Evolutionary conservation across 2,113 vertebrate genomes (phyloP).

Genomic region (Scomber colias): DNA sequence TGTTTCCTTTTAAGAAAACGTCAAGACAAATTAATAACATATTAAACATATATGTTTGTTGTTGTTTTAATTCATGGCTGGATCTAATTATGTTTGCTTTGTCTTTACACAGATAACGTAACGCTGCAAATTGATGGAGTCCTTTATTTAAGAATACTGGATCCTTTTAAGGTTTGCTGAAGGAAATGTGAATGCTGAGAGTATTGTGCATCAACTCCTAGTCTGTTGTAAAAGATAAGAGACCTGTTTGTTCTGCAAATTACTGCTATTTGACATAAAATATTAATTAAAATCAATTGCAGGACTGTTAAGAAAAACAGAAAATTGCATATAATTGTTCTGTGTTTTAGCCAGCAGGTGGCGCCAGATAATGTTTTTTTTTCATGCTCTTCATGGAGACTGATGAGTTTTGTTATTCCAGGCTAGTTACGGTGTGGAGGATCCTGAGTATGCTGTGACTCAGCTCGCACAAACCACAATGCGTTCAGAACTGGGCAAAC

Average conservation of each 20-base stretch:
- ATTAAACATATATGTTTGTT: neutral
- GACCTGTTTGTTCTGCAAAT: neutral
- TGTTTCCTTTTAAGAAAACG: neutral
- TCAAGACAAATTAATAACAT: neutral
- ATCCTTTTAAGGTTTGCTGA: slow-evolving; percentile 93
- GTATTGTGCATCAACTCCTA: no score
- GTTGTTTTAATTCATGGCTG: neutral
- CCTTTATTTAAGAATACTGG: slow-evolving; percentile 93
- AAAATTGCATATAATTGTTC: no score
- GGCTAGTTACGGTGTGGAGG: slow-evolving; percentile 97
- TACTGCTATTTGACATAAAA: neutral
- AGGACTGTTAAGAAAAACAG: no score
- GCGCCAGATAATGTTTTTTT: neutral
- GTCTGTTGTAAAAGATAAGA: no score
- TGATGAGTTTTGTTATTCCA: slow-evolving; percentile 40
- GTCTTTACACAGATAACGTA: slow-evolving; percentile 90
- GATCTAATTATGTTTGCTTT: no score
- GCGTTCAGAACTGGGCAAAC: slow-evolving; percentile 97
- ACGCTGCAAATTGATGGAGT: slow-evolving; percentile 97
- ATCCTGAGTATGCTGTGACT: slow-evolving; percentile 97
- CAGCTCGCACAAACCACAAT: slow-evolving; percentile 98
- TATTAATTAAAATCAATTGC: no score
- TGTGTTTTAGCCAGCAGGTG: slow-evolving; percentile 40
- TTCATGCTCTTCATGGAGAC: neutral
- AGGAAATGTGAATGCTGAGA: no score